These are phyloP conservation scores for Cecidostiba fungosa DNA, from an alignment of 2,888 invertebrate genomes.

Conservation along the genomic window DNA sequence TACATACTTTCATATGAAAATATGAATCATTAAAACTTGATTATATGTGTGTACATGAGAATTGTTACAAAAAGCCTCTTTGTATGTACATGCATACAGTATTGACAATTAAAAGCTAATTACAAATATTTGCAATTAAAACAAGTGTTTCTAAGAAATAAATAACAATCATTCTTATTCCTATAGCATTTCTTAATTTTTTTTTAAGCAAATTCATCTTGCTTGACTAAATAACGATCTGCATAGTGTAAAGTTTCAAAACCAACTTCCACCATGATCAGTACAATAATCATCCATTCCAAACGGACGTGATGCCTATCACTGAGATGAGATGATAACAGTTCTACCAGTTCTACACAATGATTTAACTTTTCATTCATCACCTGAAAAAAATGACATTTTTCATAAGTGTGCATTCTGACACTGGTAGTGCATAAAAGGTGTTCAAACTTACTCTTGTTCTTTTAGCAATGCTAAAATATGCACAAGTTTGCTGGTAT, in stretches of 20 bases:
- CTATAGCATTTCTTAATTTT: neutral
- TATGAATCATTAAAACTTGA: neutral
- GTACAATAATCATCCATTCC: conserved; percentile 98
- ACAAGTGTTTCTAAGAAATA: neutral
- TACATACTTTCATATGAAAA: neutral
- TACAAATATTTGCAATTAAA: neutral
- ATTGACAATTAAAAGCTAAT: neutral
- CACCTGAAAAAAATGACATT: conserved; percentile 83
- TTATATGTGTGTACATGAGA: neutral
- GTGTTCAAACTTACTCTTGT: conserved; percentile 84
- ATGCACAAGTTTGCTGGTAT: conserved; percentile 90
- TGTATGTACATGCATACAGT: neutral
- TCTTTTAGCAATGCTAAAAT: conserved; percentile 92
- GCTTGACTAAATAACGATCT: conserved; percentile 82
- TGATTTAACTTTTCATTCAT: conserved; percentile 97
- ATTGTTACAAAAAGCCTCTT: neutral
- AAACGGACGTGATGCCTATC: conserved; percentile 95
- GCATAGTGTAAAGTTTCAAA: conserved; percentile 91
- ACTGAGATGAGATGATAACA: conserved; percentile 93
- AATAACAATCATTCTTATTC: neutral
- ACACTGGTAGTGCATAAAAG: conserved; percentile 17
- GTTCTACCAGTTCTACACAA: conserved; percentile 94
- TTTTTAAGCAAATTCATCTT: conserved; percentile 14
- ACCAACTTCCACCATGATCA: conserved; percentile 96
- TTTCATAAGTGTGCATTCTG: neutral